A percentile compares a stretch with the other conserved stretches of the same genome.
These are phyloP conservation scores for Clitarchus hookeri DNA, from an alignment of 2,888 invertebrate species.

Conservation along the genomic window DNA sequence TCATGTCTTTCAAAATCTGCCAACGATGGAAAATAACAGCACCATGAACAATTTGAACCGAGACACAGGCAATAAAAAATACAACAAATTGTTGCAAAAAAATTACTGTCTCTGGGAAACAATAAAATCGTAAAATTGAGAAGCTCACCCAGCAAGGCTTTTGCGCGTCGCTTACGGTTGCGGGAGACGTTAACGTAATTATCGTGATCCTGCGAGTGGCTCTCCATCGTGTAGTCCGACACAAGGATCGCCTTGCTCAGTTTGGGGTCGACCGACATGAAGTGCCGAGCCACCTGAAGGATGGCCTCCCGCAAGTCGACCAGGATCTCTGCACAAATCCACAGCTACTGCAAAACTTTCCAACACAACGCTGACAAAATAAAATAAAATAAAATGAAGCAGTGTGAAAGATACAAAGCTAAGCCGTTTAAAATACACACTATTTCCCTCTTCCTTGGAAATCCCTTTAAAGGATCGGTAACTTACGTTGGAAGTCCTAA, in stretches of 20 bases:
- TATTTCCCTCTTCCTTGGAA: too few species aligned
- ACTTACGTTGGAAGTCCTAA: too few species aligned
- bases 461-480: too few species aligned
- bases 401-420: too few species aligned
- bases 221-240: conserved; percentile 95
- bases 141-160: conserved; percentile 77
- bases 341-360: neutral
- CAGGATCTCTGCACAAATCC: conserved; percentile 72
- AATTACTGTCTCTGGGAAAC: too few species aligned
- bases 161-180: conserved; percentile 86
- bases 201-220: conserved; percentile 92
- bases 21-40: neutral
- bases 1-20: conserved; percentile 95
- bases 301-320: conserved; percentile 98
- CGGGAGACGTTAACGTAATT: conserved; percentile 92
- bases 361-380: neutral
- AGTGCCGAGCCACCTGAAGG: conserved; percentile 90
- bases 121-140: neutral
- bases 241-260: conserved; percentile 77
- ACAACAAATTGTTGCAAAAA: too few species aligned
- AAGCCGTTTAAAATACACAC: too few species aligned
- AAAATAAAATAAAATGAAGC: neutral
- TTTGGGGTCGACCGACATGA: conserved; percentile 90
- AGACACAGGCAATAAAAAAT: too few species aligned
- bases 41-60: too few species aligned